Percentiles rank a stretch among this genome's conserved stretches.
Conservation (phyloP, 2,797 vertebrate genomes). For the Hydrolagus colliei region DNA sequence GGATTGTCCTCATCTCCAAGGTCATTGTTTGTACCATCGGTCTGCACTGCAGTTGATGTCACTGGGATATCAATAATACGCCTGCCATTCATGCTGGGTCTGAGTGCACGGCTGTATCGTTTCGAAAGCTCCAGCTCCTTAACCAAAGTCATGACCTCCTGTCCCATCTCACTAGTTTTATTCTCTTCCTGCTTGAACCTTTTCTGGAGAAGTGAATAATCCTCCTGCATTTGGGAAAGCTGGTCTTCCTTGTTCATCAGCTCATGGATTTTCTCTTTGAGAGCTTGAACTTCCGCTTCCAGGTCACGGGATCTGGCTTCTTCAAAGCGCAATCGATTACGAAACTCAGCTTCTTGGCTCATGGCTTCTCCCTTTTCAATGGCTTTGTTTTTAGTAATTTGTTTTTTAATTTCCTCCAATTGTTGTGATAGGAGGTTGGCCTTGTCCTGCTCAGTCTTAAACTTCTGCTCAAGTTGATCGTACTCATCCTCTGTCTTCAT, state of each 20-base stretch:
- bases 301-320: constrained; percentile 77
- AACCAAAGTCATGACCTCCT: constrained; percentile 69
- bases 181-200: constrained; percentile 77
- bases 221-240: constrained; percentile 83
- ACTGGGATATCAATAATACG: constrained; percentile 79
- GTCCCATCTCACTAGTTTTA: constrained; percentile 72
- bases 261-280: constrained; percentile 95
- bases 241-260: constrained; percentile 95
- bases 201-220: constrained; percentile 78
- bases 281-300: constrained; percentile 77
- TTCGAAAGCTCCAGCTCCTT: constrained; percentile 80
- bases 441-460: constrained; percentile 83
- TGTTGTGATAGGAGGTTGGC: constrained; percentile 76
- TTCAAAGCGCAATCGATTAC: constrained; percentile 72
- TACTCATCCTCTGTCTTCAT: constrained; percentile 96
- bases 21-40: constrained; percentile 59
- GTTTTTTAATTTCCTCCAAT: constrained; percentile 80
- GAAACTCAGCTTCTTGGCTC: constrained; percentile 77
- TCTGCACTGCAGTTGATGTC: constrained; percentile 80
- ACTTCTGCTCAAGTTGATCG: constrained; percentile 84
- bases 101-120: constrained; percentile 75
- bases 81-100: constrained; percentile 76
- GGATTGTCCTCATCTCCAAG: constrained; percentile 75
- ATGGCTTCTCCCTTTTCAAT: constrained; percentile 79
- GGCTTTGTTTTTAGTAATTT: constrained; percentile 81